Conservation (phyloP, 2,113 vertebrate genomes). For the Chelonoidis abingdonii region DNA sequence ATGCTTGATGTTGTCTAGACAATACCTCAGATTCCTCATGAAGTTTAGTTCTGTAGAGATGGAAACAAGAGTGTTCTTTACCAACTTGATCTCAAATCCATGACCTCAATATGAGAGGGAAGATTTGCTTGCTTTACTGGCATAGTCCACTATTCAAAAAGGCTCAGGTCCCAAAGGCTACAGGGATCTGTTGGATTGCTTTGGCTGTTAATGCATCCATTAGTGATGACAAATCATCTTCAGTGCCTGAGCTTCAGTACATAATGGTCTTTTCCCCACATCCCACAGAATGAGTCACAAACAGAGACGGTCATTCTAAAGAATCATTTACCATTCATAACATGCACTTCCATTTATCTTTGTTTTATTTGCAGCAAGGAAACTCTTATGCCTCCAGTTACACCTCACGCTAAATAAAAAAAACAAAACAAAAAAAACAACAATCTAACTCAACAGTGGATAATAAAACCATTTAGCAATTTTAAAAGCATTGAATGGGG, state of each 20-base stretch:
- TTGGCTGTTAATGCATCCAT: background rate
- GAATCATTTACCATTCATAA: background rate
- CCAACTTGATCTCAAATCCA: background rate
- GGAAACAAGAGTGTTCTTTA: background rate
- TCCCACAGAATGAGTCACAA: background rate
- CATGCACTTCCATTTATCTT: background rate
- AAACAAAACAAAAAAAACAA: no score
- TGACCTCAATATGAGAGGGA: background rate
- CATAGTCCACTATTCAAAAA: background rate
- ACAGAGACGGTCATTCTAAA: background rate
- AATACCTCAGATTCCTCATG: background rate
- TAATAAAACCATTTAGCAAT: background rate
- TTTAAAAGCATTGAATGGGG: background rate
- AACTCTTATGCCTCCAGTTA: background rate
- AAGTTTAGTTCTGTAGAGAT: background rate
- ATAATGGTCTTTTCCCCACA: accelerated
- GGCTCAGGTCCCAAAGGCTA: background rate
- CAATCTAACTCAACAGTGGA: background rate
- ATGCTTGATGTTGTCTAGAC: background rate
- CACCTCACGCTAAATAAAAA: background rate
- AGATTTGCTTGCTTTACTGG: background rate
- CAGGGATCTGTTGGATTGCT: background rate
- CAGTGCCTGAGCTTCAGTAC: background rate
- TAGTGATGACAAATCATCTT: background rate
- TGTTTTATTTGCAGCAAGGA: background rate